Evolutionary conservation across 2,888 invertebrate species (phyloP).

Genomic region (Buathra laborator): DNA sequence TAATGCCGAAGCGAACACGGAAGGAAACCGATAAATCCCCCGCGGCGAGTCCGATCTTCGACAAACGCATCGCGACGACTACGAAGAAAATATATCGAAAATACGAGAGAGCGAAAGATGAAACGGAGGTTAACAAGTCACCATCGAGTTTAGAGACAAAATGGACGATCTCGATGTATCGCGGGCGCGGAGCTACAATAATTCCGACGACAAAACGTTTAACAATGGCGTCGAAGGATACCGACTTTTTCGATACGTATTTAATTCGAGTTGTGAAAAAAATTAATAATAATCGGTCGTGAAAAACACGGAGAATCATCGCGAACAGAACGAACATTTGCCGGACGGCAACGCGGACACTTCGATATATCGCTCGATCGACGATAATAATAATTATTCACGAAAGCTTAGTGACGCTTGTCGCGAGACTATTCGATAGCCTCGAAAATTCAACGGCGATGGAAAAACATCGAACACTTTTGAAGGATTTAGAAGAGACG

Average conservation of each 20-base stretch:
- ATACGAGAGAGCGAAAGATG: not conserved
- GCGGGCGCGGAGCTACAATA: not conserved
- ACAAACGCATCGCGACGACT: not conserved
- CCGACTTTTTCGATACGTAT: not conserved
- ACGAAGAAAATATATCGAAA: not conserved
- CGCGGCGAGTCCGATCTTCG: not conserved
- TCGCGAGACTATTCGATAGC: slow-evolving; percentile 73
- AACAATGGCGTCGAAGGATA: not conserved
- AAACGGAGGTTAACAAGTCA: not conserved
- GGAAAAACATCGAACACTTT: slow-evolving; percentile 64
- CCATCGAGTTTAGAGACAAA: not conserved
- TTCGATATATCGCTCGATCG: slow-evolving; percentile 62
- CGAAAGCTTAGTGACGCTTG: slow-evolving; percentile 70
- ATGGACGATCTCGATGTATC: not conserved
- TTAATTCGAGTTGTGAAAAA: not conserved
- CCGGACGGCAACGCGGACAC: not conserved
- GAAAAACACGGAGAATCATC: slow-evolving; percentile 2
- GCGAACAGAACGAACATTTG: not conserved
- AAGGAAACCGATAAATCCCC: not conserved
- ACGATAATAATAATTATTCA: slow-evolving; percentile 71
- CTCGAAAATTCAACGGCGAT: slow-evolving; percentile 70
- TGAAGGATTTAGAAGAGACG: slow-evolving; percentile 67
- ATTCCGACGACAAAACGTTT: not conserved
- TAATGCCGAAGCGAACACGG: slow-evolving; percentile 7
- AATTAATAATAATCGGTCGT: not conserved